Percentiles rank a stretch among this genome's conserved stretches.
phyloP scores from a whole-genome alignment of 2,888 invertebrate species.

The Pharmacophagus antenor region DNA sequence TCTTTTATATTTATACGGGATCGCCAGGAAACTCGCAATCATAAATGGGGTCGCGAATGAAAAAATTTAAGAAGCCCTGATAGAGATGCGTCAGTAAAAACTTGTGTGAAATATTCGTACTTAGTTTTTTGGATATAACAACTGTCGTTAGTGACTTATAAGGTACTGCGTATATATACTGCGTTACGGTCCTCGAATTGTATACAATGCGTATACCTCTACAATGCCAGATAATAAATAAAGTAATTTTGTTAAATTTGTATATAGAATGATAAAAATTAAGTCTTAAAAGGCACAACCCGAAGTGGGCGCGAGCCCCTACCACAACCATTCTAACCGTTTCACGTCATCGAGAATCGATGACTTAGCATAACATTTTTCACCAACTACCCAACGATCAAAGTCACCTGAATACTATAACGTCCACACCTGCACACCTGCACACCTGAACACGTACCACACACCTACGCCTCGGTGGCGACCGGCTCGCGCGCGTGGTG shows the following conservation, averaged over 20 bases:
- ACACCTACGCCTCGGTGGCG: conserved; percentile 89
- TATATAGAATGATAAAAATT: background rate
- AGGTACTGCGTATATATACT: background rate
- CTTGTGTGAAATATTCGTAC: too few species aligned
- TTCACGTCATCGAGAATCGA: background rate
- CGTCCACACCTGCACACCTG: too few species aligned
- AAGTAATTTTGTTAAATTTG: background rate
- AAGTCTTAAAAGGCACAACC: background rate
- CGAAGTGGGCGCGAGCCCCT: background rate
- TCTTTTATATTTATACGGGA: too few species aligned
- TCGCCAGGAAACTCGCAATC: too few species aligned
- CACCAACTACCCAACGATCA: conserved; percentile 6
- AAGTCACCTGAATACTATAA: conserved; percentile 4
- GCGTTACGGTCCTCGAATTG: background rate
- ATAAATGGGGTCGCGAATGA: too few species aligned
- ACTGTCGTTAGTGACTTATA: too few species aligned
- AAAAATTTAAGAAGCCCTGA: too few species aligned
- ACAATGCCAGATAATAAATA: background rate
- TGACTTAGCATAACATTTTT: conserved; percentile 20
- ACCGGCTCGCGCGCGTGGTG: conserved; percentile 94
- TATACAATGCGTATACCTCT: background rate
- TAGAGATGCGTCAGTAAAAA: too few species aligned
- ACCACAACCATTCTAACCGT: background rate
- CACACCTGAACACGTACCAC: too few species aligned
- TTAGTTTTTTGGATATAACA: too few species aligned